A percentile compares a stretch with the other conserved stretches of the same genome.
phyloP scores from a whole-genome alignment of 2,113 vertebrate species.

The Aegithalos caudatus region DNA sequence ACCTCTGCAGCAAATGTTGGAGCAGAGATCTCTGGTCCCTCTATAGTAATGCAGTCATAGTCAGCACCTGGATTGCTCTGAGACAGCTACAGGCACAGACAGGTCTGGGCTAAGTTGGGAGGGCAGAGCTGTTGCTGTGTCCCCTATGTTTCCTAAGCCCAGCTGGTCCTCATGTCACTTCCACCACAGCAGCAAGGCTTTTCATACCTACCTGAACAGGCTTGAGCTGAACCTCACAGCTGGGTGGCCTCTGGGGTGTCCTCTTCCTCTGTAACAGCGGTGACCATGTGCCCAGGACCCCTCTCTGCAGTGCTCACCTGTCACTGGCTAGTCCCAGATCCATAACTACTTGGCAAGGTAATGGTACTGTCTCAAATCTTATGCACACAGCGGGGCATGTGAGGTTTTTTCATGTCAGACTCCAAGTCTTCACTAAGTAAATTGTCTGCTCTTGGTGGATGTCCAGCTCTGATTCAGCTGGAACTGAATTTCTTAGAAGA shows the following conservation, averaged over 20 bases:
- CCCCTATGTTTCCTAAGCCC: background rate
- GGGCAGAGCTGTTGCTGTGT: background rate
- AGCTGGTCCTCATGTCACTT: background rate
- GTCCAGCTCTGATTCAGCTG: background rate
- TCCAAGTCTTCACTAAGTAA: background rate
- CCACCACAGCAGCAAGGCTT: fast-evolving
- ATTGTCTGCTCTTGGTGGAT: background rate
- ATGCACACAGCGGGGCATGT: fast-evolving
- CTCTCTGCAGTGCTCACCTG: background rate
- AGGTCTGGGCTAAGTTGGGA: background rate
- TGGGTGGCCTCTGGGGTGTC: background rate
- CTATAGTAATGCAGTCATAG: fast-evolving
- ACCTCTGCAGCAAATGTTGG: background rate
- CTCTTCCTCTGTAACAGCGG: background rate
- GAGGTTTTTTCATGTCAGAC: background rate
- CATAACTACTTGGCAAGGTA: background rate
- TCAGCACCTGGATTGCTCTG: background rate
- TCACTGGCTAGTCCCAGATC: background rate
- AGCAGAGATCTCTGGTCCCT: background rate
- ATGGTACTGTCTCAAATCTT: background rate
- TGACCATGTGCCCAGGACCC: background rate
- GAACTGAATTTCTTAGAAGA: background rate
- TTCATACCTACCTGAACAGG: background rate
- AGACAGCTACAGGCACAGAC: fast-evolving
- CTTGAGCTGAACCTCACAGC: background rate